These are phyloP conservation scores for Fratercula arctica DNA, from an alignment of 2,797 vertebrate genomes.

Conservation along the genomic window DNA sequence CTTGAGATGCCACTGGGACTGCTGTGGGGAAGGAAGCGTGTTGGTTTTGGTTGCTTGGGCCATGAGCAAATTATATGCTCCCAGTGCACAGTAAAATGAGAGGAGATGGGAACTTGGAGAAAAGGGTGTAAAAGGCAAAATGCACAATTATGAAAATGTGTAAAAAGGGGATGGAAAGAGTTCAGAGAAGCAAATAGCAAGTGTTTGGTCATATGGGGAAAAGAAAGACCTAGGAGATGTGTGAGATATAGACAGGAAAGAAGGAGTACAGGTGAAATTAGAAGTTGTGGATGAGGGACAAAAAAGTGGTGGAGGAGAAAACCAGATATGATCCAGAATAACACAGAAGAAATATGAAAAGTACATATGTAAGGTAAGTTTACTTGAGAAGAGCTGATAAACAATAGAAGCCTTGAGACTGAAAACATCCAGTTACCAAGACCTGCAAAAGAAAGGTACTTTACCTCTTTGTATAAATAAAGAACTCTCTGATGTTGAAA, in stretches of 20 bases:
- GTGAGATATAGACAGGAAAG: neutral
- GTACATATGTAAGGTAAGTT: neutral
- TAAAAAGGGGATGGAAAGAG: neutral
- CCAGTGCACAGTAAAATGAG: neutral
- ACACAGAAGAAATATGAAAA: neutral
- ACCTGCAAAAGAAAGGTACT: neutral
- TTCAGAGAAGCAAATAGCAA: neutral
- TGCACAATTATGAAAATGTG: neutral
- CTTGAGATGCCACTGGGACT: neutral
- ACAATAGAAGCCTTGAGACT: neutral
- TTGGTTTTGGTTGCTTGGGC: neutral
- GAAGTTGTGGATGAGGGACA: neutral
- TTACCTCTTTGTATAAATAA: neutral
- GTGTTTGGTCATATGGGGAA: neutral
- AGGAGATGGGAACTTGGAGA: neutral
- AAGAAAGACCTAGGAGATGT: neutral
- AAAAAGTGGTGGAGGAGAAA: accelerated
- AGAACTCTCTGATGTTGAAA: neutral
- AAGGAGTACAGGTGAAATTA: neutral
- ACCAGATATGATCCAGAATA: neutral
- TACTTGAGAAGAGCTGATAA: neutral
- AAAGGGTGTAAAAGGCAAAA: neutral
- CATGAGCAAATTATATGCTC: neutral
- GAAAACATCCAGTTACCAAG: neutral
- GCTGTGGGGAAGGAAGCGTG: neutral